Evolutionary conservation across 2,888 invertebrate species (phyloP).

Genomic region (Drosophila mimetica): DNA sequence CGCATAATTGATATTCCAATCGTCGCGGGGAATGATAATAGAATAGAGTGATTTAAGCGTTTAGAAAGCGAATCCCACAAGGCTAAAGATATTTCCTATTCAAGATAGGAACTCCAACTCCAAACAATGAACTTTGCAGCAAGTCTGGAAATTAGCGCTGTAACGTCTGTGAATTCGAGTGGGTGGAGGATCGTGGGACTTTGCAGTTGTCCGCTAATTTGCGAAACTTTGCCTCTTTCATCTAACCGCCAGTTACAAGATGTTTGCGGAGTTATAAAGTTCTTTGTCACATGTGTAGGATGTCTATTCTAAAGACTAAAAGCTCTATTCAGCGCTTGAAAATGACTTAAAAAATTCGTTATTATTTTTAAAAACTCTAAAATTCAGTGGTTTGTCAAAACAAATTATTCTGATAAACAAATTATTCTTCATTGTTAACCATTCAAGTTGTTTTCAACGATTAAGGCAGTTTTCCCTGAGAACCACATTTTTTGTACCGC

Average conservation of each 20-base stretch:
- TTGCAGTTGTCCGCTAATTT: slow-evolving; percentile 49
- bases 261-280: background rate
- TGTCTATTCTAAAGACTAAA: background rate
- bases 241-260: slow-evolving; percentile 1
- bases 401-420: slow-evolving; percentile 1
- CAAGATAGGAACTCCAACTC: slow-evolving; percentile 4
- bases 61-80: slow-evolving; percentile 8
- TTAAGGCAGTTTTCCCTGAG: slow-evolving; percentile 27
- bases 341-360: background rate
- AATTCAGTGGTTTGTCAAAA: background rate
- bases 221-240: slow-evolving; percentile 16
- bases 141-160: slow-evolving; percentile 50
- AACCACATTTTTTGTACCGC: slow-evolving; percentile 10
- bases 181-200: slow-evolving; percentile 31
- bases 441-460: slow-evolving; percentile 7
- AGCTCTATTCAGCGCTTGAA: background rate
- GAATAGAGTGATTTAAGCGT: background rate
- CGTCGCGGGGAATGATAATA: background rate
- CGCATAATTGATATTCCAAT: slow-evolving; percentile 46
- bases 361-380: background rate
- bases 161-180: slow-evolving; percentile 43
- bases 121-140: slow-evolving; percentile 17
- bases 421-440: slow-evolving; percentile 4
- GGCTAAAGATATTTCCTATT: background rate
- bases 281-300: background rate